Evolutionary conservation across 2,888 invertebrate species (phyloP).

Genomic region (Archips crataeganus): DNA sequence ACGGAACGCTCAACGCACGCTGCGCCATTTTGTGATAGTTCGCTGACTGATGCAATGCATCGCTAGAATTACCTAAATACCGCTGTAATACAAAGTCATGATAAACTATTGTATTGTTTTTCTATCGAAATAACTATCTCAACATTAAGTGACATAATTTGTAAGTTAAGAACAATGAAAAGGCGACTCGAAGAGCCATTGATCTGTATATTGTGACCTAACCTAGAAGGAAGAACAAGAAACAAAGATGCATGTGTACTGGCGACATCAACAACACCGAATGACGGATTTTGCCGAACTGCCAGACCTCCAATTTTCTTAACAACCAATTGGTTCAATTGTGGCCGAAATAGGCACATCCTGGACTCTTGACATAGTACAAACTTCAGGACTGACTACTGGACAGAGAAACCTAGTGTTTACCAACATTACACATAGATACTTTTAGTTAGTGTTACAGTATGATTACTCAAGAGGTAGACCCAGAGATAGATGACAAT

Average conservation of each 20-base stretch:
- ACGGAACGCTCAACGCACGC: too few relatives aligned
- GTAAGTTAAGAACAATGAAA: background rate
- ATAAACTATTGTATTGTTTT: constrained; percentile 22
- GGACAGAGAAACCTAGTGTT: background rate
- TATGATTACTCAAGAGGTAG: constrained; percentile 53
- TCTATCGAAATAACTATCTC: constrained; percentile 5
- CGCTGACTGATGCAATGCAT: constrained; percentile 79
- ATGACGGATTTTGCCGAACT: background rate
- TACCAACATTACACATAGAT: too few relatives aligned
- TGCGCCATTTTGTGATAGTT: constrained; percentile 81
- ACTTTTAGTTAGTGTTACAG: background rate
- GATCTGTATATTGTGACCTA: constrained; percentile 19
- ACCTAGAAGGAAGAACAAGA: constrained; percentile 18
- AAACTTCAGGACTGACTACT: background rate
- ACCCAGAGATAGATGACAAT: constrained; percentile 64
- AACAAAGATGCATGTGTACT: constrained; percentile 7
- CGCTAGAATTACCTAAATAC: constrained; percentile 56
- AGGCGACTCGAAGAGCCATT: background rate
- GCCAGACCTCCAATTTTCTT: constrained; percentile 12
- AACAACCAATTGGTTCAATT: constrained; percentile 44
- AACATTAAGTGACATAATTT: constrained; percentile 16
- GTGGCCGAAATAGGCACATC: constrained; percentile 33
- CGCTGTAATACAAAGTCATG: constrained; percentile 14
- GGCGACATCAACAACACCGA: background rate
- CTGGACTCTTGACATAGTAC: constrained; percentile 17